These are phyloP conservation scores for Prolemur simus DNA, from an alignment of 2,113 vertebrate genomes.

Conservation along the genomic window DNA sequence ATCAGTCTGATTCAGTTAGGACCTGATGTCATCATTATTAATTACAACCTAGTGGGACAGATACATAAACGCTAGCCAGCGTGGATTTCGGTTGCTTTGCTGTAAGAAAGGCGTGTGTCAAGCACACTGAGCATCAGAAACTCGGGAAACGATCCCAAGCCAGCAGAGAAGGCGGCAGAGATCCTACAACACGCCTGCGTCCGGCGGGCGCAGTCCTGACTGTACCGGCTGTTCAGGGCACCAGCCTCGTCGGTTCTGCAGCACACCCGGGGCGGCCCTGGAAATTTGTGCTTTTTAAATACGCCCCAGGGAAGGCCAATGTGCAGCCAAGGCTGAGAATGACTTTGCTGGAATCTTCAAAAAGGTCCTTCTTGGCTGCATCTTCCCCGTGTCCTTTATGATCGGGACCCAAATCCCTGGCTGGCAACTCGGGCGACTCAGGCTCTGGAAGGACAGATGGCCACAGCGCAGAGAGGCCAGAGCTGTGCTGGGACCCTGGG, in stretches of 20 bases:
- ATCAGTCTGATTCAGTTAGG: not conserved
- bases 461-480: not conserved
- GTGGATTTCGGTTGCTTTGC: not conserved
- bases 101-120: fast-evolving
- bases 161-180: not conserved
- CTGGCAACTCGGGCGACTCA: not conserved
- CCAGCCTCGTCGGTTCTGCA: fast-evolving
- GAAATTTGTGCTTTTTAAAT: not conserved
- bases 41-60: not conserved
- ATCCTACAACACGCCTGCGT: fast-evolving
- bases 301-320: not conserved
- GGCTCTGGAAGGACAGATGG: not conserved
- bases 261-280: not conserved
- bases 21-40: not conserved
- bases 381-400: too few species aligned
- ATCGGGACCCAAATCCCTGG: not conserved
- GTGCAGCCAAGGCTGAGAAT: too few species aligned
- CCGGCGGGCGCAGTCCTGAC: fast-evolving
- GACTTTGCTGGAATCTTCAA: not conserved
- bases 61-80: not conserved
- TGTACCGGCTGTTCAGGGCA: fast-evolving
- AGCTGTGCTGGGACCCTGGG: not conserved
- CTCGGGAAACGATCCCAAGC: not conserved
- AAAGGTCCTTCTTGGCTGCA: not conserved
- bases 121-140: not conserved